Evolutionary conservation across 2,113 vertebrate genomes (phyloP), one percentile per base, ranked within the genome.

Genomic region (Cepphus grylle): DNA sequence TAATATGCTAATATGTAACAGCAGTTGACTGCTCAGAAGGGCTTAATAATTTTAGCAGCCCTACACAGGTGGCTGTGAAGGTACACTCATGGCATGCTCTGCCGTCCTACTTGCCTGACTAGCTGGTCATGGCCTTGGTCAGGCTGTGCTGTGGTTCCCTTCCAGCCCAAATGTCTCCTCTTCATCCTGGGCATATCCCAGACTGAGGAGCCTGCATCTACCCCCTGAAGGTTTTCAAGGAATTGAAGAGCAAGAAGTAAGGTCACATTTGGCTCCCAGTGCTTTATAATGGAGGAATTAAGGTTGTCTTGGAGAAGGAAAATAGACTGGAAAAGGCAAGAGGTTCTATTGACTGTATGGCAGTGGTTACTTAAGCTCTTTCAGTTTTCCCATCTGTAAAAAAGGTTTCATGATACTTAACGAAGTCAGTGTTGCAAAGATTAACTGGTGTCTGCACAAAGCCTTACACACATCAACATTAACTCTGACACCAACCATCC

Each of bases 81-180:
- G 18, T 56, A 36, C 0, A 0, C 40, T 74, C 23, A 65, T 2
- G 5, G 32, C 42, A 12, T 15, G 12, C 27, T 78, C 22, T 62
- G 47, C 38, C 29, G 1, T 63, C n/a, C 61, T 25, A 9, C 10
- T 7, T 65, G 27, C 42, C 53, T 58, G 36, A n/a, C 18, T 49
- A 19, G 21, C 27, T 43, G 50, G 9, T 32, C 55, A 52, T 3
- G 12, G 18, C 17, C 59, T 62, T 42, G 27, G 27, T 40, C n/a
- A 81, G 67, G 30, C 36, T 86, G 26, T 70, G 36, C 67, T 1
- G 0, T 18, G 62, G 29, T 26, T 86, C 26, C 49, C 25, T 66
- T 30, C 42, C 53, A 56, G 58, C 45, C 53, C 69, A 81, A 77
- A 76, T 42, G 49, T 59, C 53, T 81, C 59, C 32, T 26, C 27